Evolutionary conservation across 2,888 invertebrate species (phyloP).

Genomic region (Hemistola chrysoprasaria): DNA sequence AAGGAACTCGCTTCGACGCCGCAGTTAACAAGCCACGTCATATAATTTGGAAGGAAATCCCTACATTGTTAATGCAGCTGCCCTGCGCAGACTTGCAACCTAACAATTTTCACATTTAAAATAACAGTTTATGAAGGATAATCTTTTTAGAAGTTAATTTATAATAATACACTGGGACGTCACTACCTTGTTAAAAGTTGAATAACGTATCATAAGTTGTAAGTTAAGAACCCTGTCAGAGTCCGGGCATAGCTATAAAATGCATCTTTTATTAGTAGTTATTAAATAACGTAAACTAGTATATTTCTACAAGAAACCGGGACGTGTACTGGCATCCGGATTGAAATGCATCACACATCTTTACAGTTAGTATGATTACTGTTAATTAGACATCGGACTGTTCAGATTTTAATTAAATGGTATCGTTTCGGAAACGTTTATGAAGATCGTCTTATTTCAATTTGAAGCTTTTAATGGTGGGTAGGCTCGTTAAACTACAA

Average conservation of each 20-base stretch:
- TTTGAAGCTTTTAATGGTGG: conserved; percentile 32
- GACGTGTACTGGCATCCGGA: conserved; percentile 33
- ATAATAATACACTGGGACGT: conserved; percentile 56
- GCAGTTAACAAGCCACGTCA: conserved; percentile 58
- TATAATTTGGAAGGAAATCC: conserved; percentile 63
- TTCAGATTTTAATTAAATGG: conserved; percentile 37
- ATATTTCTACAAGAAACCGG: conserved; percentile 38
- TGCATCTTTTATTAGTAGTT: conserved; percentile 61
- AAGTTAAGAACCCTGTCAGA: conserved; percentile 53
- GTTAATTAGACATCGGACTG: conserved; percentile 40
- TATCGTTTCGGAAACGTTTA: conserved; percentile 36
- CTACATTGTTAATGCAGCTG: conserved; percentile 59
- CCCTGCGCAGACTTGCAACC: conserved; percentile 49
- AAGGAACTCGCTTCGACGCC: conserved; percentile 29
- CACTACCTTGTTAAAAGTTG: conserved; percentile 43
- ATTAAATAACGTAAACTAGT: conserved; percentile 43
- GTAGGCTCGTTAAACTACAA: conserved; percentile 33
- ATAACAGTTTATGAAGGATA: conserved; percentile 54
- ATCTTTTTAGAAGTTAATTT: conserved; percentile 38
- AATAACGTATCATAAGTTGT: conserved; percentile 63
- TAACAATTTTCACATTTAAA: conserved; percentile 73
- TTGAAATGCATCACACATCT: conserved; percentile 23
- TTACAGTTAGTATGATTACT: conserved; percentile 35
- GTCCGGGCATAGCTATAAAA: conserved; percentile 57
- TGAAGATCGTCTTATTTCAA: conserved; percentile 34